These are phyloP conservation scores for Nematostella vectensis DNA, from an alignment of 92 coral and sea anemone species.

Conservation along the genomic window DNA sequence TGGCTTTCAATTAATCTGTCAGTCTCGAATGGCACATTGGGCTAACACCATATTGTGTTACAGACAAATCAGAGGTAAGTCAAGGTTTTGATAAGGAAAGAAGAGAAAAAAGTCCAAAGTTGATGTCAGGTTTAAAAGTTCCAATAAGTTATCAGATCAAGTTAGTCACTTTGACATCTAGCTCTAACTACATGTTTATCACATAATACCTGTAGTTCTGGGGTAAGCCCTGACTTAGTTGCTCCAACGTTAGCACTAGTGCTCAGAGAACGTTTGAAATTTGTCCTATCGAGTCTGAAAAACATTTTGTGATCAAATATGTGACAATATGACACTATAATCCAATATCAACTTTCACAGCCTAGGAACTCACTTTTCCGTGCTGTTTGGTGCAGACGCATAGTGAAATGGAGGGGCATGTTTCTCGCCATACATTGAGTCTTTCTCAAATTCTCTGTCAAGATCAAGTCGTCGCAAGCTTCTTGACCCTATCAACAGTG, in stretches of 20 bases:
- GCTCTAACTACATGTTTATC: no score
- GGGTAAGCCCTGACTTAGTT: conserved; percentile 1
- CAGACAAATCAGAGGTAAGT: no score
- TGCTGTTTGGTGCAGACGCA: conserved; percentile 56
- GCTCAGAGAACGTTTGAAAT: conserved; percentile 28
- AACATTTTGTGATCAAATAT: background rate
- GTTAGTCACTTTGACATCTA: no score
- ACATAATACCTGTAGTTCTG: conserved; percentile 21
- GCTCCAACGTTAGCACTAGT: conserved; percentile 31
- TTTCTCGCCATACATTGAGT: conserved; percentile 26
- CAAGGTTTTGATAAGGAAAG: no score
- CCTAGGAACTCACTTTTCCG: conserved; percentile 42
- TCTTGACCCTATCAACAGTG: conserved; percentile 34
- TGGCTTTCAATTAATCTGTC: no score
- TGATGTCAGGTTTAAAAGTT: no score
- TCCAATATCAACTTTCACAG: background rate
- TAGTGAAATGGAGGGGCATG: conserved; percentile 34
- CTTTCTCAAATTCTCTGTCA: conserved; percentile 49
- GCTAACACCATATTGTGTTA: no score
- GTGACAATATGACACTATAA: background rate
- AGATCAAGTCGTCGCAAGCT: conserved; percentile 48
- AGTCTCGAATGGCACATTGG: no score
- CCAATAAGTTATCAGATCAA: no score
- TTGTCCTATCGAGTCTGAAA: conserved; percentile 11
- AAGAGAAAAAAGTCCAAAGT: no score